phyloP scores from a whole-genome alignment of 2,888 invertebrate genomes.

The Drosophila meridiana region DNA sequence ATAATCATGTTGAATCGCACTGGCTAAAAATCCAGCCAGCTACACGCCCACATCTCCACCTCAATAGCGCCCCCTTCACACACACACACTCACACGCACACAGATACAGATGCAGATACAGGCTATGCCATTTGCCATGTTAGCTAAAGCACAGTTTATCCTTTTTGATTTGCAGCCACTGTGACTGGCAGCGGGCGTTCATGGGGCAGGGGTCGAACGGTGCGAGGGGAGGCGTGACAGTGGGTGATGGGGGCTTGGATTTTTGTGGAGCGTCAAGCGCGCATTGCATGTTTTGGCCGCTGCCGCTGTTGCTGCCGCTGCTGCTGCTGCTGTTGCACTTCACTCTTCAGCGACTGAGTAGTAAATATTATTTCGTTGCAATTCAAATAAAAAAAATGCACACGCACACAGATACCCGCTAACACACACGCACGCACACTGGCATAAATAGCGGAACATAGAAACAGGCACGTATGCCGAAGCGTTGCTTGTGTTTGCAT shows the following conservation, averaged over 20 bases:
- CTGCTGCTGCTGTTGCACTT: conserved; percentile 45
- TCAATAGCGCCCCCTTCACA: not conserved
- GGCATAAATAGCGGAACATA: conserved; percentile 23
- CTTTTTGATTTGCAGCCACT: conserved; percentile 74
- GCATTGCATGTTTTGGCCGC: conserved; percentile 55
- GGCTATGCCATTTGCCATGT: conserved; percentile 41
- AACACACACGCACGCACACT: conserved; percentile 18
- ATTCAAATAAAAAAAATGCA: conserved; percentile 51
- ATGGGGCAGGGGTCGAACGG: not conserved
- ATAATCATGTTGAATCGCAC: conserved; percentile 74
- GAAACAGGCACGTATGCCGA: conserved; percentile 33
- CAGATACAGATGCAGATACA: conserved; percentile 19
- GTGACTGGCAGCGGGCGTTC: conserved; percentile 39
- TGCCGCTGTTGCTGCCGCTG: not conserved
- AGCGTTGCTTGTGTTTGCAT: conserved; percentile 44
- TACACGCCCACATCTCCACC: conserved; percentile 3
- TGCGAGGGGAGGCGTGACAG: not conserved
- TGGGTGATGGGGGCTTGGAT: conserved; percentile 5
- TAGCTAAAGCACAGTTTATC: conserved; percentile 77
- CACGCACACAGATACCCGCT: conserved; percentile 7
- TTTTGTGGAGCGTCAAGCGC: conserved; percentile 31
- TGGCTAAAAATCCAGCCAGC: conserved; percentile 13
- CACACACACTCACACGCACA: conserved; percentile 19
- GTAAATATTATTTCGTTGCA: conserved; percentile 77
- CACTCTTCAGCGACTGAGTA: conserved; percentile 53